Percentiles rank a stretch among this genome's conserved stretches.
These are phyloP conservation scores for Toxotes chatareus DNA, from an alignment of 2,113 vertebrate species.

Conservation along the genomic window DNA sequence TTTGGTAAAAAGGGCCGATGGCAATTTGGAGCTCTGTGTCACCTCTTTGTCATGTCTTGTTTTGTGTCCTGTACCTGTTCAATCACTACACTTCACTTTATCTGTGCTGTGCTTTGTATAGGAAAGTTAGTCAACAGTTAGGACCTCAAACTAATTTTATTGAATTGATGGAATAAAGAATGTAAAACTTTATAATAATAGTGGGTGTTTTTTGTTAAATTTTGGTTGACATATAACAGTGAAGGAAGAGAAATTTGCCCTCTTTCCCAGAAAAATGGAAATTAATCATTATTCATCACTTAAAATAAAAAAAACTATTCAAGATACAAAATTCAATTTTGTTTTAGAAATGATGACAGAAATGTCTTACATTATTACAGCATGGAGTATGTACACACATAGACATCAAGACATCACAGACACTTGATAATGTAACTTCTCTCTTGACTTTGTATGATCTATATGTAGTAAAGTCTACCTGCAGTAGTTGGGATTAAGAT, in stretches of 20 bases:
- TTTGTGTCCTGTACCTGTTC: slow-evolving; percentile 43
- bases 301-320: slow-evolving; percentile 21
- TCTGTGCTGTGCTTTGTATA: slow-evolving; percentile 65
- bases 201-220: background rate
- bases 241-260: background rate
- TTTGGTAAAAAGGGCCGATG: slow-evolving; percentile 33
- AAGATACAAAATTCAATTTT: slow-evolving; percentile 22
- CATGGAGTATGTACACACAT: slow-evolving; percentile 4
- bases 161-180: slow-evolving; percentile 75
- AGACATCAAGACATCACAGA: slow-evolving; percentile 2
- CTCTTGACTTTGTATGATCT: background rate
- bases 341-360: background rate
- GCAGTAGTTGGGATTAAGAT: background rate
- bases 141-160: slow-evolving; percentile 66
- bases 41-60: slow-evolving; percentile 40
- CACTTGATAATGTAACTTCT: slow-evolving; percentile 14
- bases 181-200: slow-evolving; percentile 48
- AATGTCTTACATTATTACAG: background rate
- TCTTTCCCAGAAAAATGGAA: background rate
- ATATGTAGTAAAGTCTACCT: background rate
- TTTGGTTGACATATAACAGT: slow-evolving; percentile 18
- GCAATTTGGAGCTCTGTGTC: slow-evolving; percentile 42
- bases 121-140: slow-evolving; percentile 48
- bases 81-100: slow-evolving; percentile 60
- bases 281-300: background rate